Evolutionary conservation across 2,797 vertebrate genomes (phyloP).

Genomic region (Erithacus rubecula): DNA sequence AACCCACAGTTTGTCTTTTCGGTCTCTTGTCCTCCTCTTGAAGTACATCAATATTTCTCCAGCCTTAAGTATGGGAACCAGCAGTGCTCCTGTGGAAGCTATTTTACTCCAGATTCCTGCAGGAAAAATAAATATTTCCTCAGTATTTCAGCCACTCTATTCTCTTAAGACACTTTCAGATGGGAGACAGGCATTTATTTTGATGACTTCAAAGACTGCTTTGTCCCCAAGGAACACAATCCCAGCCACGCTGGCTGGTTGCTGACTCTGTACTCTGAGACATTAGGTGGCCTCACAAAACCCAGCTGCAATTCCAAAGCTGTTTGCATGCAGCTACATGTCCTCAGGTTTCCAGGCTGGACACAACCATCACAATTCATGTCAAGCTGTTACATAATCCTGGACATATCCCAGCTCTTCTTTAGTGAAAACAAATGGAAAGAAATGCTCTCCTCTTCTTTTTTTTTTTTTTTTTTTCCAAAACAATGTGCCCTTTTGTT

Average conservation of each 20-base stretch:
- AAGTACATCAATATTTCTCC: background rate
- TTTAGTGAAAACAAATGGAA: background rate
- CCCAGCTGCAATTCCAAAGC: background rate
- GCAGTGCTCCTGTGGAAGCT: background rate
- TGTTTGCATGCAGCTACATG: background rate
- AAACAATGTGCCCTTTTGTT: fast-evolving
- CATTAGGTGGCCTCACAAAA: background rate
- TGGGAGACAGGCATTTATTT: background rate
- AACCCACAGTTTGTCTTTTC: background rate
- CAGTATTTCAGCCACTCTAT: background rate
- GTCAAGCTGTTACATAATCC: background rate
- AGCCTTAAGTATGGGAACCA: background rate
- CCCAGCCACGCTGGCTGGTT: background rate
- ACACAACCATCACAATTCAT: background rate
- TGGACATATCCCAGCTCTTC: background rate
- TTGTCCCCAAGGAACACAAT: background rate
- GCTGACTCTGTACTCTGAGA: background rate
- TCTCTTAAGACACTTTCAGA: background rate
- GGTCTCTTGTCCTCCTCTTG: background rate
- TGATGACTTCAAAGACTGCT: background rate
- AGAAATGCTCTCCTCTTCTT: background rate
- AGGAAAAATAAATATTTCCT: background rate
- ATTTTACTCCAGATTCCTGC: background rate
- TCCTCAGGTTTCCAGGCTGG: background rate
- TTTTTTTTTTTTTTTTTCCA: background rate